A percentile compares a stretch with the other conserved stretches of the same genome.
Conservation (phyloP, 2,797 vertebrate species). For the Diplodus puntazzo region DNA sequence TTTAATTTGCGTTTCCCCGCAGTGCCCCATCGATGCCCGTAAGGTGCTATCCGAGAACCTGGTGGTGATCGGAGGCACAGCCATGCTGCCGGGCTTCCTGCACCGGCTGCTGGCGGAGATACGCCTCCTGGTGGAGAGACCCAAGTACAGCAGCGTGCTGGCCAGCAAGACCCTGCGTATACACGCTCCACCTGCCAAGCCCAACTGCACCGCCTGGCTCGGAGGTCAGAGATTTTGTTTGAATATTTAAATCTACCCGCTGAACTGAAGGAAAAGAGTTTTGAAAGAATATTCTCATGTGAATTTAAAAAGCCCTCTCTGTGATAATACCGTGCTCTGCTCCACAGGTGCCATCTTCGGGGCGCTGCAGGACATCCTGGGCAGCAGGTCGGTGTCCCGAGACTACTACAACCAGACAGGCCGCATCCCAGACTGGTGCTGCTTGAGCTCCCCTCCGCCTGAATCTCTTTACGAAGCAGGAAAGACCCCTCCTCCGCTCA, state of each 20-base stretch:
- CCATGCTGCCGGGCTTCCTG: slow-evolving; percentile 96
- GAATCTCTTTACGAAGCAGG: slow-evolving; percentile 93
- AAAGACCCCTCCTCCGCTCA: slow-evolving; percentile 92
- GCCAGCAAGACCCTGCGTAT: slow-evolving; percentile 94
- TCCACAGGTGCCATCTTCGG: slow-evolving; percentile 94
- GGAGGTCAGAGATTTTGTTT: slow-evolving; percentile 89
- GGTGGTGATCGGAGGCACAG: slow-evolving; percentile 95
- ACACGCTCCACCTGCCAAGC: slow-evolving; percentile 95
- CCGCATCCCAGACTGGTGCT: slow-evolving; percentile 97
- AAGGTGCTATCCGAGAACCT: slow-evolving; percentile 97
- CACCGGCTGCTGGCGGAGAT: slow-evolving; percentile 96
- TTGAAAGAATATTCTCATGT: neutral
- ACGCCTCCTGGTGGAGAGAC: slow-evolving; percentile 93
- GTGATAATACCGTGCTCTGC: neutral
- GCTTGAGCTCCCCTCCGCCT: slow-evolving; percentile 92
- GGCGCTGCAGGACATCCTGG: slow-evolving; percentile 96
- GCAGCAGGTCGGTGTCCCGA: slow-evolving; percentile 95
- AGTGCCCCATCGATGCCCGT: slow-evolving; percentile 98
- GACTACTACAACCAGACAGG: slow-evolving; percentile 97
- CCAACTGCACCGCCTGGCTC: slow-evolving; percentile 97
- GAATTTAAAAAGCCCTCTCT: neutral
- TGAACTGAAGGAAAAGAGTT: neutral
- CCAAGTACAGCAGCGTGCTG: slow-evolving; percentile 91
- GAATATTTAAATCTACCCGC: neutral
- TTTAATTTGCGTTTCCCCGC: slow-evolving; percentile 9